These are phyloP conservation scores for Cerceris ruficornis DNA, from an alignment of 2,888 invertebrate species.

Conservation along the genomic window DNA sequence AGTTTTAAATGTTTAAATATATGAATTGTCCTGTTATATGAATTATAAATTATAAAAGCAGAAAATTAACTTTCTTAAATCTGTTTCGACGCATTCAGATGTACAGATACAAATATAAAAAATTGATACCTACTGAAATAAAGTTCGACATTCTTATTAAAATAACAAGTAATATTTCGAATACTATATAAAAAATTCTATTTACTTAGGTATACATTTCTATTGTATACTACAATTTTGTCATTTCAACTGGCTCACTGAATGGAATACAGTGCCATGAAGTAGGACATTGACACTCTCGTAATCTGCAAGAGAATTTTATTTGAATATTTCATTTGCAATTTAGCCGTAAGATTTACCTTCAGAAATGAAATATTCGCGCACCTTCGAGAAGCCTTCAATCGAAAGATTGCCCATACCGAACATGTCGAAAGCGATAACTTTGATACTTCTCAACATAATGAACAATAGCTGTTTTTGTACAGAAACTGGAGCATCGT, in stretches of 20 bases:
- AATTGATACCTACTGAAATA: no score
- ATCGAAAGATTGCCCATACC: background rate
- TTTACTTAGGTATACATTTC: no score
- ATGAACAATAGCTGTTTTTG: background rate
- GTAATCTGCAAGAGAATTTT: background rate
- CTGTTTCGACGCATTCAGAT: background rate
- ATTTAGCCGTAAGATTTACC: background rate
- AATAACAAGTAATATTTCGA: no score
- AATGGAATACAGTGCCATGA: background rate
- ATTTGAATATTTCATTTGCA: background rate
- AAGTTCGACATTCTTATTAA: no score
- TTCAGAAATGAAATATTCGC: background rate
- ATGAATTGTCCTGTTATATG: no score
- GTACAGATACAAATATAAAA: background rate
- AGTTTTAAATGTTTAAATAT: no score
- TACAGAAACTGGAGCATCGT: background rate
- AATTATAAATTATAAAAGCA: no score
- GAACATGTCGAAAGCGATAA: background rate
- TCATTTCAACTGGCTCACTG: background rate
- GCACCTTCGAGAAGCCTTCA: background rate
- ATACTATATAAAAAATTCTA: no score
- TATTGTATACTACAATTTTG: no score
- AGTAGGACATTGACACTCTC: background rate
- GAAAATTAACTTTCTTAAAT: no score
- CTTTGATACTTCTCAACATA: background rate